These are phyloP conservation scores for Teleogryllus oceanicus DNA, from an alignment of 2,888 invertebrate genomes.

Conservation along the genomic window DNA sequence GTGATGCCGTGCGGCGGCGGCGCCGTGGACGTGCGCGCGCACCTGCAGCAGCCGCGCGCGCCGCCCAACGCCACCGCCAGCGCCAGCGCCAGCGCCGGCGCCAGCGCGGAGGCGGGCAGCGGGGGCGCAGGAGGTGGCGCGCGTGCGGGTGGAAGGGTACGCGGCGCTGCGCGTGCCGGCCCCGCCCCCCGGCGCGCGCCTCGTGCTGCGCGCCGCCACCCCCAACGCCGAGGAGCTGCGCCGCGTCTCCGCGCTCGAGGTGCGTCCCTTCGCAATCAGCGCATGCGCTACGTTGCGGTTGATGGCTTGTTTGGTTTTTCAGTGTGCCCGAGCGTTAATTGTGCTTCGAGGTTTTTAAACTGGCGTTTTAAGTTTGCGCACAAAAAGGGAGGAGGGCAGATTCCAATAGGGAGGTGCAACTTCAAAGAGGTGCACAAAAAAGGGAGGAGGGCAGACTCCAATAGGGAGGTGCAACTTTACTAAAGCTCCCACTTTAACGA, in stretches of 20 bases:
- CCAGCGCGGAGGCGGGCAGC: neutral
- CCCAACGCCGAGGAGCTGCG: slow-evolving; percentile 23
- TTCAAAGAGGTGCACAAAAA: too few relatives aligned
- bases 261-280: neutral
- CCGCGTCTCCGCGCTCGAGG: slow-evolving; percentile 4
- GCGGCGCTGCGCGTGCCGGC: neutral
- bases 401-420: too few relatives aligned
- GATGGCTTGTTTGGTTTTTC: too few relatives aligned
- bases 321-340: too few relatives aligned
- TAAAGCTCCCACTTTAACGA: too few relatives aligned
- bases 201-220: neutral
- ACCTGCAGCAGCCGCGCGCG: neutral
- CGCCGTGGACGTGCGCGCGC: neutral
- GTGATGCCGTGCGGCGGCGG: slow-evolving; percentile 24
- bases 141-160: slow-evolving; percentile 12
- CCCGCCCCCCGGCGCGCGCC: neutral
- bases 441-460: too few relatives aligned
- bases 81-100: neutral
- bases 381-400: too few relatives aligned
- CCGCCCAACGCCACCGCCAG: neutral
- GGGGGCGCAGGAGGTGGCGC: neutral
- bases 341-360: too few relatives aligned
- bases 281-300: too few relatives aligned
- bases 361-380: too few relatives aligned
- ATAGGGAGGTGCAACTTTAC: too few relatives aligned